These are phyloP conservation scores for Salminus brasiliensis DNA, from an alignment of 2,113 vertebrate species.

Conservation along the genomic window DNA sequence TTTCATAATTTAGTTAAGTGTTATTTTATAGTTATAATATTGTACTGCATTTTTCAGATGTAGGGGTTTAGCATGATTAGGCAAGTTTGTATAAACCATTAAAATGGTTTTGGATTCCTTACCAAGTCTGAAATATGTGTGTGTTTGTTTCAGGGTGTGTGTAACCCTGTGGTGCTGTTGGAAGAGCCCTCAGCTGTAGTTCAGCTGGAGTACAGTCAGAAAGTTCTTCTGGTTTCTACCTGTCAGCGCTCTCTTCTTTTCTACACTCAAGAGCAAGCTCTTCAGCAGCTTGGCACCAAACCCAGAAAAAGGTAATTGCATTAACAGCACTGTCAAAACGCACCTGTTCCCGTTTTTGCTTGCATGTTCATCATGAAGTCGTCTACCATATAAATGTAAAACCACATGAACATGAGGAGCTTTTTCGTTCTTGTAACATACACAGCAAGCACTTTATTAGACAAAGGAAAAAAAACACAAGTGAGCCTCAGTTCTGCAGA, in stretches of 20 bases:
- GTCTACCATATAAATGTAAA: neutral
- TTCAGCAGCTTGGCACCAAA: slow-evolving; percentile 88
- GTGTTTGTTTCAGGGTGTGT: slow-evolving; percentile 79
- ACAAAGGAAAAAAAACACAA: no score
- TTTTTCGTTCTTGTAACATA: no score
- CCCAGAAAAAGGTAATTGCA: slow-evolving; percentile 87
- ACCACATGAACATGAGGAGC: no score
- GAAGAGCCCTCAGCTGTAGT: slow-evolving; percentile 89
- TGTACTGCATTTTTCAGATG: no score
- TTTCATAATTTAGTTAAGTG: no score
- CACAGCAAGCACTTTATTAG: no score
- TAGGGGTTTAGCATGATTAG: no score
- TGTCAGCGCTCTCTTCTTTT: slow-evolving; percentile 87
- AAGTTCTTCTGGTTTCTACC: slow-evolving; percentile 90
- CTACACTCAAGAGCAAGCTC: slow-evolving; percentile 85
- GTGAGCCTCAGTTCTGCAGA: no score
- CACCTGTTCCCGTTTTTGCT: neutral
- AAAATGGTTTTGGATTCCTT: neutral
- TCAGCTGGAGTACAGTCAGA: slow-evolving; percentile 94
- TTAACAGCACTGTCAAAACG: no score
- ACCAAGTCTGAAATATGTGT: neutral
- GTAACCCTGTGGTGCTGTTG: slow-evolving; percentile 84
- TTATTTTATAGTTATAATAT: no score
- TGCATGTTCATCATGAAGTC: neutral
- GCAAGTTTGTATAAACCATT: no score